Evolutionary conservation across 2,113 vertebrate species (phyloP), one percentile per base, ranked within the genome.

Genomic region (Lanius ludovicianus): DNA sequence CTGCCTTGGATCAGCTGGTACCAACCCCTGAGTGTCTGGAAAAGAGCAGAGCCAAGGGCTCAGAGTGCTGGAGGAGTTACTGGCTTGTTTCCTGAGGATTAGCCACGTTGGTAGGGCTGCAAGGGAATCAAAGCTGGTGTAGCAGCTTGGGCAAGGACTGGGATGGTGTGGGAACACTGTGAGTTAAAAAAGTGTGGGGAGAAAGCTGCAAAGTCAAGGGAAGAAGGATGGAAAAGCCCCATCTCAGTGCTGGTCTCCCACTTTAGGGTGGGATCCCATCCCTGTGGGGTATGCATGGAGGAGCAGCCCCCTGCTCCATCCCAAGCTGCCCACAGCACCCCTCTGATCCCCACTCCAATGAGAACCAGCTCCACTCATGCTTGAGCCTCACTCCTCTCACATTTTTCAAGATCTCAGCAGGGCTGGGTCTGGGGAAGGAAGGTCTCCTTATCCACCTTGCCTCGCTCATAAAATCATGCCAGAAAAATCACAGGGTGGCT

Each of bases 41-140:
- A 89, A 90, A 68, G 4, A 24, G 55, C 65, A 83, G 17, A 56
- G 81, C 84, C 53, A 56, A 78, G 31, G 76, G 56, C 57, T 78
- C 2, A 0, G 33, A 31, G 30, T 23, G n/a, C 64, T 89, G 79
- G 55, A 46, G 78, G 68, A 42, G 24, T 59, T 94, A 1, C 39
- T 74, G 49, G 37, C n/a, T 70, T 53, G 46, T 95, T 95, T 96
- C 92, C 93, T 91, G 92, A 95, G 62, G 47, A 83, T 41, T 91
- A 80, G 71, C 80, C 85, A 83, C 24, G 13, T 69, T 53, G 59
- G 75, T 90, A 57, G 18, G 49, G 10, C 5, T 84, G 62, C 39
- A 31, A 24, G 1, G 15, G 52, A 47, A 75, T 80, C 79, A 91
- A 84, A 78, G 46, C 63, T 73, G 30, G 2, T 62, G 56, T 41